Evolutionary conservation across 2,797 vertebrate genomes (phyloP).

Genomic region (Pseudopleuronectes americanus): DNA sequence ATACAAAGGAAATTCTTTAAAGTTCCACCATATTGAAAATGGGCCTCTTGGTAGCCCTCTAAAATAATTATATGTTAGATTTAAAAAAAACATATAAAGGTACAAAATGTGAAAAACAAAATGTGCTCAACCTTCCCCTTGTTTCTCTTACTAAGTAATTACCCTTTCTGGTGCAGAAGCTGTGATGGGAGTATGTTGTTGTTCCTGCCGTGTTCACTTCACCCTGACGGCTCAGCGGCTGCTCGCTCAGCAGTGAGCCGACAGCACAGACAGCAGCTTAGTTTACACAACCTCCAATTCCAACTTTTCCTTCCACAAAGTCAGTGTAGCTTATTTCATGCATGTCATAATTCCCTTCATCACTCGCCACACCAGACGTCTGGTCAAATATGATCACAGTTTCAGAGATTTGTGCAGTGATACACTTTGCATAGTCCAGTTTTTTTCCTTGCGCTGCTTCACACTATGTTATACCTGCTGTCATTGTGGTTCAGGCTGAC

Average conservation of each 20-base stretch:
- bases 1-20: no score
- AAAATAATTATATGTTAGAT: no score
- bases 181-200: slow-evolving; percentile 48
- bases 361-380: slow-evolving; percentile 1
- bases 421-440: no score
- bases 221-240: slow-evolving; percentile 54
- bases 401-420: no score
- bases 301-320: slow-evolving; percentile 55
- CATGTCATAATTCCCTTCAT: slow-evolving; percentile 51
- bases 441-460: no score
- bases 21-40: no score
- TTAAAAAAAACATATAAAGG: neutral
- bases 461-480: no score
- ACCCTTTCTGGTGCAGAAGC: slow-evolving; percentile 10
- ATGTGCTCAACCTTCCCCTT: neutral
- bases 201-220: slow-evolving; percentile 55
- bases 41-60: no score
- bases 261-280: slow-evolving; percentile 51
- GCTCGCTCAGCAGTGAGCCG: slow-evolving; percentile 43
- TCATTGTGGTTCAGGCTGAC: no score
- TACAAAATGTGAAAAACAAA: neutral
- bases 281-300: slow-evolving; percentile 58
- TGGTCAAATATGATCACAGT: slow-evolving; percentile 30
- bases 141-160: slow-evolving; percentile 21
- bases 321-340: slow-evolving; percentile 56